Base-by-base conservation (phyloP, 2,113 vertebrate genomes). In the Calonectris borealis region DNA sequence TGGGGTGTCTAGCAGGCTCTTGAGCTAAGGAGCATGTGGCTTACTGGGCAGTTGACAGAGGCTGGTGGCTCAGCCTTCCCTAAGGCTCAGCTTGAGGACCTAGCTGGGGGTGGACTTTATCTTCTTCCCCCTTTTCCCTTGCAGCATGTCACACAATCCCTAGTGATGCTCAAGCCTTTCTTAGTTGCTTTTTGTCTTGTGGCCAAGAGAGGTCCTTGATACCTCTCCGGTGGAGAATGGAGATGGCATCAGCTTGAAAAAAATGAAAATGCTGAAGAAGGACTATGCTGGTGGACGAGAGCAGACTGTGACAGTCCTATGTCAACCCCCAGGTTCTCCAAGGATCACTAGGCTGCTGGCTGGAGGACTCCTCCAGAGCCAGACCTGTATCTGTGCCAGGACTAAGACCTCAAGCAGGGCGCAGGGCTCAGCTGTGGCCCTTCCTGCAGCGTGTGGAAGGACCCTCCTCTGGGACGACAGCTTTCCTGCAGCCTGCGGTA, bases 401-500 rank as follows among this genome's bases (percentile, higher is more conserved):
- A 75, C 68, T 18, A 46, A 55, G 21, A 27, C 34, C 72, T 1
- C 1, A 48, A 70, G 34, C 32, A 52, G 58, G n/a, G 14, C 1
- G 0, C 15, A 69, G 36, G 19, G 38, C 36, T 88, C 40, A 71
- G 51, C 38, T 51, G n/a, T 52, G 46, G 26, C 40, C 62, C 22
- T 40, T 70, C 25, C 38, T 25, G 18, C 46, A 72, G 26, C 2
- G 2, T 2, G 2, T 3, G 5, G 32, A 29, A 65, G 21, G 52
- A 25, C 40, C 68, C 17, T 57, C 8, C 46, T 68, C 24, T 11
- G 40, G 62, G 31, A 32, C 6, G 6, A 13, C 18, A n/a, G 58
- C 25, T 55, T 83, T 22, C 16, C 38, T 60, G 38, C 18, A 36
- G 44, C 0, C 0, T 38, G 36, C 1, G 2, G 29, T 44, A 55